These are phyloP conservation scores for Sorex maritimensis DNA, from an alignment of 2,797 vertebrate genomes.

Conservation along the genomic window DNA sequence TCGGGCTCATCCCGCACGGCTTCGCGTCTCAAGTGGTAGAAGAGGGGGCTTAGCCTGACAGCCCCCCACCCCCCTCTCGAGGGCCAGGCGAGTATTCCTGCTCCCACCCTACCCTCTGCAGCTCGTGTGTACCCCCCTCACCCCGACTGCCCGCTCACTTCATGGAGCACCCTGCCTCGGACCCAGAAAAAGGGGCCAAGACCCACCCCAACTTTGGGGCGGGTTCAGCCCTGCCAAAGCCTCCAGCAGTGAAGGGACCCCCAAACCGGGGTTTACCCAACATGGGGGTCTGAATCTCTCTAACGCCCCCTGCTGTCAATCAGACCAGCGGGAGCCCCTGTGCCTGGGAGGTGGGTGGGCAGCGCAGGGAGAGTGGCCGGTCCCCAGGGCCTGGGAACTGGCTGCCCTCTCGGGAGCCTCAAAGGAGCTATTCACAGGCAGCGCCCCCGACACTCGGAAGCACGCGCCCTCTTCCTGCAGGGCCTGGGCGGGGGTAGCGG, in stretches of 20 bases:
- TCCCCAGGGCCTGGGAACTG: constrained; percentile 70
- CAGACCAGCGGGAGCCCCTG: neutral
- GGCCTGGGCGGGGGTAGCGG: neutral
- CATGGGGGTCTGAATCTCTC: neutral
- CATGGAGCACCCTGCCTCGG: neutral
- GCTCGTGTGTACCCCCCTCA: neutral
- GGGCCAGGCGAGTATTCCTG: neutral
- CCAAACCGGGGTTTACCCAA: neutral
- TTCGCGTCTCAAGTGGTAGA: neutral
- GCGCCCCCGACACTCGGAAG: constrained; percentile 35
- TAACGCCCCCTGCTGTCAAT: constrained; percentile 7
- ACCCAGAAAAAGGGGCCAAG: neutral
- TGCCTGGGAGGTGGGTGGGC: constrained; percentile 26
- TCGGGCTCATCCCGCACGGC: neutral
- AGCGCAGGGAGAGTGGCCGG: neutral
- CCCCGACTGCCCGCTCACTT: neutral
- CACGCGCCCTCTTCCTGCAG: neutral
- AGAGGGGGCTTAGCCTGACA: neutral
- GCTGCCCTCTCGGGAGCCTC: constrained; percentile 77
- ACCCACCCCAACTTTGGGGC: neutral
- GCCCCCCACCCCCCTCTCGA: no score
- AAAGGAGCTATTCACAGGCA: constrained; percentile 79
- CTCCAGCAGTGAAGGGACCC: neutral
- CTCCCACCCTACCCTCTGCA: neutral
- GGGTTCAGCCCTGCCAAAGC: neutral